Evolutionary conservation across 2,113 vertebrate species (phyloP), one percentile per base, ranked within the genome.

Genomic region (Oreochromis niloticus): DNA sequence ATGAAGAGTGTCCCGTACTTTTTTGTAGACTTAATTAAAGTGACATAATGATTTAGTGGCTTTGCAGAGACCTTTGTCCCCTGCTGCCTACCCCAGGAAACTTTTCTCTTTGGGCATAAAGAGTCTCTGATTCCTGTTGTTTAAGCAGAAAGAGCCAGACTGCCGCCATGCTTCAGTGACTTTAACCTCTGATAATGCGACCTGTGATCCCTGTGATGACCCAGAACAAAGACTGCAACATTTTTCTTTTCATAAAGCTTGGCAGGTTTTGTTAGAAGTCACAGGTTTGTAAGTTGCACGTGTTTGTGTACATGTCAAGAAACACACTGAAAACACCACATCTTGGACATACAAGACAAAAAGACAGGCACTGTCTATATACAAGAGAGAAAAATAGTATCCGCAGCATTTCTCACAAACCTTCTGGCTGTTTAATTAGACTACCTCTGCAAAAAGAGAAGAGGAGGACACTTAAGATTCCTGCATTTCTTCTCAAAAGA

Each of bases 201-300:
- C 86, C 91, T 86, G 43, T 61, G 66, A 82, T 11, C 87, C 63
- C 14, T 61, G 30, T 22, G 10, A 27, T 85, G 85, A 88, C 68
- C 85, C 43, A 50, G 6, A 43, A 96, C 94, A 95, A 96, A 96
- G 90, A 78, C 46, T 1, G 54, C 13, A 61, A 57, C 82, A 12
- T 93, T 46, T 84, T 68, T 46, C 43, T 55, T 41, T 87, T 91
- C 57, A 87, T 17, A 24, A 48, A 2, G 50, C 2, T n/a, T 82
- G 56, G 34, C n/a, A 86, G 57, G 73, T 80, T 83, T 87, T 87
- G 63, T 63, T 88, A 54, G 24, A 32, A 4, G 80, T 75, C 86
- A 85, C 34, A 84, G 7, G n/a, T 39, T 48, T 81, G 50, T 63
- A 41, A 56, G 9, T 46, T 71, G 22, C 66, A 36, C 11, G 32